Base-by-base conservation (phyloP, 1,140 invertebrate species). In the Caerostris darwini region DNA sequence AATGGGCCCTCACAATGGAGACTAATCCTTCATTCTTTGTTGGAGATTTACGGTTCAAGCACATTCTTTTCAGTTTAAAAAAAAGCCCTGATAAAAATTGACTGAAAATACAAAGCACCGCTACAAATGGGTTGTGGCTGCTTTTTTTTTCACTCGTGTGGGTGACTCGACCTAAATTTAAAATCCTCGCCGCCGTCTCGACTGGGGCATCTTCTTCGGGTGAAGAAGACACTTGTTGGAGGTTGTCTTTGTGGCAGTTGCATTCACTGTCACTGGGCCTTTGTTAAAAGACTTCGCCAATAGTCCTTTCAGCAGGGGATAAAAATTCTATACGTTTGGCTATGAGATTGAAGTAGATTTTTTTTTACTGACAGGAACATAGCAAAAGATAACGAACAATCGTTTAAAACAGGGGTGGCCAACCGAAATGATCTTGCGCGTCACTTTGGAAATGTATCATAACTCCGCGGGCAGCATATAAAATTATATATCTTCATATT, bases 151-250 rank as follows among this genome's bases (percentile, higher is more conserved):
- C n/a, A 10, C 82, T 54, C 34, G 87, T 71, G 87, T 89, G 87
- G 87, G 61, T 89, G 87, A 89, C 87, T 69, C 50, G 87, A 64
- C 87, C 87, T 89, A 89, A 69, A 89, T 89, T 89, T 89, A 89
- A 89, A 89, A 8, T 71, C 19, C 64, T 7, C 50, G 87, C 50
- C 87, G 87, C 86, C 86, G 86, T 89, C 87, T 53, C 87, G 87
- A 89, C 87, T 54, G 81, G 10, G n/a, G 34, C 81, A 54, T 54
- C 69, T 71, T 83, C 14, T n/a, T 57, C 17, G 8, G 53, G 34
- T 34, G 34, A 34, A 7, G 14, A 82, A 56, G 56, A 54, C 81
- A 83, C 81, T 83, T 83, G 81, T 83, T 83, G 81, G 81, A n/a
- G 6, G 14, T 1, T 83, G 69, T 12, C 17, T 56, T 12, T 34